Evolutionary conservation across 2,797 vertebrate species (phyloP).

Genomic region (Spinus olivaceus): DNA sequence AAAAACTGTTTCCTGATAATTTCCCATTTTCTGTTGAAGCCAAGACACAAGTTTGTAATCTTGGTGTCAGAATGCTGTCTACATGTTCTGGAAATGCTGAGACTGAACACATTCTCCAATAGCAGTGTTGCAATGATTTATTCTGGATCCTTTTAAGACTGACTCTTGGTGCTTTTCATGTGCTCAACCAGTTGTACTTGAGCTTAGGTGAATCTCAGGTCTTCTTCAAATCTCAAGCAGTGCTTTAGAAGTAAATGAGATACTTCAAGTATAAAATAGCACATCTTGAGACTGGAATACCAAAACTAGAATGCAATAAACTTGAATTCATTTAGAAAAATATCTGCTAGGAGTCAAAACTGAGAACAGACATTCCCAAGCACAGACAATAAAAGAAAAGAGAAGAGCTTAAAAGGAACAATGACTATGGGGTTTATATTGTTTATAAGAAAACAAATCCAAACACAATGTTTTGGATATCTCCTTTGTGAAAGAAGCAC

Average conservation of each 20-base stretch:
- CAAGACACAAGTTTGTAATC: not conserved
- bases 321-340: not conserved
- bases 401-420: not conserved
- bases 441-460: not conserved
- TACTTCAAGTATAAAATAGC: not conserved
- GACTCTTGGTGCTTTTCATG: not conserved
- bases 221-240: not conserved
- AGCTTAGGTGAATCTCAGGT: not conserved
- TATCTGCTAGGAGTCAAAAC: not conserved
- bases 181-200: not conserved
- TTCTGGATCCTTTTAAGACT: not conserved
- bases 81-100: constrained; percentile 1
- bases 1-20: not conserved
- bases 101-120: not conserved
- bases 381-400: not conserved
- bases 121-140: not conserved
- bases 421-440: not conserved
- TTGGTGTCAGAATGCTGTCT: not conserved
- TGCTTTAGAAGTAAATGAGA: not conserved
- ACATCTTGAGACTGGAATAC: not conserved
- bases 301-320: not conserved
- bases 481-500: not conserved
- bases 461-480: not conserved
- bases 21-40: not conserved
- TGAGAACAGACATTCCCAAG: not conserved